Evolutionary conservation across 2,113 vertebrate species (phyloP), one percentile per base, ranked within the genome.

Genomic region (Aspiorhynchus laticeps): DNA sequence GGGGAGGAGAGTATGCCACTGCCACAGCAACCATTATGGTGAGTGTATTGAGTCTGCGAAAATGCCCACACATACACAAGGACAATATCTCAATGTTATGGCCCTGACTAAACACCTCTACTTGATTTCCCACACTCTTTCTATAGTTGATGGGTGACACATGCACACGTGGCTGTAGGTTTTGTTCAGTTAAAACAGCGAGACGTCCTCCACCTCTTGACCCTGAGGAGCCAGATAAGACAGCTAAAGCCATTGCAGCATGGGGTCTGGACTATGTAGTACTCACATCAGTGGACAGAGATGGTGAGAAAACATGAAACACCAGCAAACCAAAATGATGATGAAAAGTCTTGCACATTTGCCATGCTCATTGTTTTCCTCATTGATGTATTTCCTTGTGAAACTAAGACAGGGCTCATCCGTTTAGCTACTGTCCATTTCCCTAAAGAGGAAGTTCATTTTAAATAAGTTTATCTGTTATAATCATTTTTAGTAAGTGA

Each of bases 251-350:
- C 1, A 96, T 99, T 9, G 95, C 96, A 0, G 95, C 95, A 24
- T 99, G 98, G 98, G 98, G 97, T n/a, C 93, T 99, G 91, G 98
- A 99, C 91, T 99, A 99, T 0, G 97, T 99, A n/a, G 98, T 99
- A 19, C 90, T 99, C 86, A 99, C 98, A 0, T 99, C 98, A 0
- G 98, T 99, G 48, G 98, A 99, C 94, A 95, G 98, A 92, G 98
- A 99, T 0, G 98, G 98, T 99, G 88, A 92, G 94, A 1, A 28
- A 21, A 85, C 61, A 69, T 21, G n/a, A 31, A 67, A 63, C 7
- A 33, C 33, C 15, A 14, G 51, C 31, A 38, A 33, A 19, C 3
- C 65, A 67, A 67, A 17, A 17, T 17, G 14, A 67, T 33, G 15
- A 17, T 8, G 0, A 69, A 33, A 19, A 7, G 26, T 14, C 14